Evolutionary conservation across 1,140 invertebrate genomes (phyloP).

Genomic region (Drosophila prosaltans): DNA sequence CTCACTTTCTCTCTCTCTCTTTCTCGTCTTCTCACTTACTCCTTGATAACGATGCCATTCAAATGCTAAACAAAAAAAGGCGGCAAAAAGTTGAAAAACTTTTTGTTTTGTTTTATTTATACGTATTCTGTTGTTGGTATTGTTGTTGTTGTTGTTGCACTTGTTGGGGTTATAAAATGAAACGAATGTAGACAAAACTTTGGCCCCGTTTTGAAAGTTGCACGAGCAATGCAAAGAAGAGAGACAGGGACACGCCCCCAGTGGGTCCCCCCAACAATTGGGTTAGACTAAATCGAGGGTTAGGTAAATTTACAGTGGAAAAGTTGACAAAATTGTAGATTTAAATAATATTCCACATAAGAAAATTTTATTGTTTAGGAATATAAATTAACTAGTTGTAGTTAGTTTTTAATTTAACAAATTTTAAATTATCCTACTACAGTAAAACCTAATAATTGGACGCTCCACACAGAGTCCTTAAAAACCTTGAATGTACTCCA

Average conservation of each 20-base stretch:
- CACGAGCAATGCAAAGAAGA: slow-evolving; percentile 14
- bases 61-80: slow-evolving; percentile 59
- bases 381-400: too few relatives aligned
- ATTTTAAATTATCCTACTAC: too few relatives aligned
- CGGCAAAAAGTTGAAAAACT: slow-evolving; percentile 64
- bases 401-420: too few relatives aligned
- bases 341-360: too few relatives aligned
- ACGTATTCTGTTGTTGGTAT: not conserved
- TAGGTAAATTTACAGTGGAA: slow-evolving; percentile 13
- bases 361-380: too few relatives aligned
- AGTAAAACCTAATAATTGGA: too few relatives aligned
- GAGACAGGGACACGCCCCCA: slow-evolving; percentile 23
- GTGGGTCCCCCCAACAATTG: slow-evolving; percentile 36
- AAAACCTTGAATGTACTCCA: too few relatives aligned
- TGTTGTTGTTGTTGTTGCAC: slow-evolving; percentile 18
- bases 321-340: too few relatives aligned
- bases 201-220: slow-evolving; percentile 51
- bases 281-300: not conserved
- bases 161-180: slow-evolving; percentile 70
- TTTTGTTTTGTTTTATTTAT: slow-evolving; percentile 75
- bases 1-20: slow-evolving; percentile 7
- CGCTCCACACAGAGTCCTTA: too few relatives aligned
- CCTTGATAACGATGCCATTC: slow-evolving; percentile 59
- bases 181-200: slow-evolving; percentile 69
- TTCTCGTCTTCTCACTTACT: slow-evolving; percentile 14